Evolutionary conservation across 1,140 invertebrate genomes (phyloP).

Genomic region (Brachionus calyciflorus): DNA sequence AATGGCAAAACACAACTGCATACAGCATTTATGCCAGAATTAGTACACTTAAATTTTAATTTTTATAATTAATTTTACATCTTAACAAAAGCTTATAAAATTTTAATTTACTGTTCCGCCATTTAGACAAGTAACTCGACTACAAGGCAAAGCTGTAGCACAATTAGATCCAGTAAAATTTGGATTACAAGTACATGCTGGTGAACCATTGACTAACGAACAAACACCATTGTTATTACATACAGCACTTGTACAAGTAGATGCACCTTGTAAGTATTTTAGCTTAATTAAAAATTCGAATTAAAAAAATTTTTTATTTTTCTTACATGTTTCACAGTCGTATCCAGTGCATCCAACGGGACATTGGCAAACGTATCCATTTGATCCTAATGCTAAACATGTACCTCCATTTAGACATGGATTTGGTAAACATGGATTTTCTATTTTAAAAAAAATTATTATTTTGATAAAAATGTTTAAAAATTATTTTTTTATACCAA

Average conservation of each 20-base stretch:
- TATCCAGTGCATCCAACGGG: conserved; percentile 22
- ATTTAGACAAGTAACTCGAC: neutral
- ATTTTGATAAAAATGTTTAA: no score
- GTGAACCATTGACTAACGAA: neutral
- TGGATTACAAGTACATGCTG: conserved; percentile 1
- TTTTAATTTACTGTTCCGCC: conserved; percentile 13
- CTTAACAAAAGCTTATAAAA: neutral
- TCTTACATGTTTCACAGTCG: conserved; percentile 3
- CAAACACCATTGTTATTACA: conserved; percentile 38
- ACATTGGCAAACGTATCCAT: conserved; percentile 45
- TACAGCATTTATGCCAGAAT: neutral
- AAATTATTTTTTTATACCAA: conserved; percentile 65
- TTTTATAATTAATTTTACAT: conserved; percentile 33
- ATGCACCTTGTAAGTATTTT: neutral
- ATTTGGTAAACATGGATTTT: conserved; percentile 46
- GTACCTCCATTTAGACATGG: conserved; percentile 46
- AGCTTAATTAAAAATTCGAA: neutral
- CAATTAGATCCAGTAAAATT: neutral
- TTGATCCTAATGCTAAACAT: conserved; percentile 23
- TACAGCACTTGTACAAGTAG: neutral
- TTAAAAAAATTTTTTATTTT: neutral
- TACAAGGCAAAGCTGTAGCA: neutral
- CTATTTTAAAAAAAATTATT: neutral
- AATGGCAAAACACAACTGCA: conserved; percentile 8
- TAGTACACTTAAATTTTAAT: conserved; percentile 20